Evolutionary conservation across 2,888 invertebrate species (phyloP).

Genomic region (Hyposoter didymator): DNA sequence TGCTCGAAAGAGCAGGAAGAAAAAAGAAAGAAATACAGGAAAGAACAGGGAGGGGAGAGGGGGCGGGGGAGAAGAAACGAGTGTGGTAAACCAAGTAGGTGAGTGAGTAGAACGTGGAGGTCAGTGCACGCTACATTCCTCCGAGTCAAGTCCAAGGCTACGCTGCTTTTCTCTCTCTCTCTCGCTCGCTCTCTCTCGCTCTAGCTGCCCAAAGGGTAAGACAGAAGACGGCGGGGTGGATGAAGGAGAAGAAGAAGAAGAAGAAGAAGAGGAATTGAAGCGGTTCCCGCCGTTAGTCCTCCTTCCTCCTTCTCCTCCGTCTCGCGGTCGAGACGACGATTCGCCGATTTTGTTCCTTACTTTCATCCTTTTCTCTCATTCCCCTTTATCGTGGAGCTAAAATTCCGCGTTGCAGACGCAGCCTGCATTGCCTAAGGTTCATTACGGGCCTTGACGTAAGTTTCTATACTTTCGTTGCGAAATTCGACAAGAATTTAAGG

Average conservation of each 20-base stretch:
- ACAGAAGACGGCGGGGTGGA: neutral
- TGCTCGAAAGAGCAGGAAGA: constrained; percentile 5
- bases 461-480: too few species aligned
- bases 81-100: constrained; percentile 70
- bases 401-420: constrained; percentile 40
- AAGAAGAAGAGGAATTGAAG: constrained; percentile 61
- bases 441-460: constrained; percentile 19
- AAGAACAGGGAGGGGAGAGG: constrained; percentile 11
- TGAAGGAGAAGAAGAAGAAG: constrained; percentile 8
- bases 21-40: constrained; percentile 28
- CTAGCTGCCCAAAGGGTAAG: constrained; percentile 27
- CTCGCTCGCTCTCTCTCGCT: constrained; percentile 48
- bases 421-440: constrained; percentile 19
- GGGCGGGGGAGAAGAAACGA: constrained; percentile 22
- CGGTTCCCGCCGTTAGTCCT: constrained; percentile 74
- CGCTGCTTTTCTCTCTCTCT: constrained; percentile 57
- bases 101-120: constrained; percentile 73
- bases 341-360: constrained; percentile 32
- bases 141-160: constrained; percentile 83
- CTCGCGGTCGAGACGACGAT: constrained; percentile 26
- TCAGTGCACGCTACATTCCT: constrained; percentile 82
- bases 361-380: constrained; percentile 30
- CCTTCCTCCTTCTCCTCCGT: constrained; percentile 54
- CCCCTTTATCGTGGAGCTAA: constrained; percentile 1
- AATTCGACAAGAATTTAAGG: neutral